Conservation (phyloP, 2,797 vertebrate genomes). For the Acanthornis magna region DNA sequence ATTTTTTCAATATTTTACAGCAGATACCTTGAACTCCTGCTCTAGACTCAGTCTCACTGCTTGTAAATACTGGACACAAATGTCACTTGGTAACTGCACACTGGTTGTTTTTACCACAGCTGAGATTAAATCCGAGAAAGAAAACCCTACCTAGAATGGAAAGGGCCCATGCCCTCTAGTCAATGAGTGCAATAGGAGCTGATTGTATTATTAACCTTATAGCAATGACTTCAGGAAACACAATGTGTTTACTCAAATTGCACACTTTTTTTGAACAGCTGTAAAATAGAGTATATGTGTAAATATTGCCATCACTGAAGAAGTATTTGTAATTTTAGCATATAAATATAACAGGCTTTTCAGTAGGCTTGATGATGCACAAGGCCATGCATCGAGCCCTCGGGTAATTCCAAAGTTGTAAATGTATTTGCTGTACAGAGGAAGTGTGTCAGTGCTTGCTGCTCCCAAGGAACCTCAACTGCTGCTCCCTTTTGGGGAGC, state of each 20-base stretch:
- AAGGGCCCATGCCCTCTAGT: slow-evolving; percentile 53
- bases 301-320: slow-evolving; percentile 69
- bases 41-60: slow-evolving; percentile 3
- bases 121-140: not conserved
- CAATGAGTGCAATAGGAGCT: slow-evolving; percentile 79
- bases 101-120: not conserved
- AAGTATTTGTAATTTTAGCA: slow-evolving; percentile 66
- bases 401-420: slow-evolving; percentile 44
- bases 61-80: slow-evolving; percentile 25
- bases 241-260: slow-evolving; percentile 70
- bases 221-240: slow-evolving; percentile 71
- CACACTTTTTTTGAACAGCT: slow-evolving; percentile 72
- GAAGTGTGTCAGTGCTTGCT: not conserved
- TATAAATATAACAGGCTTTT: slow-evolving; percentile 45
- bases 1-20: not conserved
- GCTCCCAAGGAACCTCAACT: not conserved
- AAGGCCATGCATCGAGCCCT: not conserved
- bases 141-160: slow-evolving; percentile 16
- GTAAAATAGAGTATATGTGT: slow-evolving; percentile 75
- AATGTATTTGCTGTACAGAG: slow-evolving; percentile 61
- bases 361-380: not conserved
- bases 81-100: not conserved
- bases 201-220: slow-evolving; percentile 69
- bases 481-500: not conserved
- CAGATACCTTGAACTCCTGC: slow-evolving; percentile 37